Evolutionary conservation across 1,140 invertebrate species (phyloP), one percentile per base, ranked within the genome.

Genomic region (Trachymyrmex septentrionalis): DNA sequence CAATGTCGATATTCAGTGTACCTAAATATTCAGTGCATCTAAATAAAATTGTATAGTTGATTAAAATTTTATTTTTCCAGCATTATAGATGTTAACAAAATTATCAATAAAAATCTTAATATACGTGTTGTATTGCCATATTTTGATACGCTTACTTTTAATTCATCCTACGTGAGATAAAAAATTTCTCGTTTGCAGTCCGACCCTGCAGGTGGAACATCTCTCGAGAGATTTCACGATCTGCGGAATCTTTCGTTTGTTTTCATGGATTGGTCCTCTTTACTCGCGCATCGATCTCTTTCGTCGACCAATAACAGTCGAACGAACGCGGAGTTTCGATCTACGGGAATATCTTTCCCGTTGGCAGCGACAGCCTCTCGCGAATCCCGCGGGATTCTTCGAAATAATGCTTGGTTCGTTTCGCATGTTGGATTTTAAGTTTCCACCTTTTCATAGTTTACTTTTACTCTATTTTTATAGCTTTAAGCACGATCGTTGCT

Each of bases 201-300:
- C 80, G 38, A 44, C 12, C 69, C 78, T 81, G 34, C 1, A 38
- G 78, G 19, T 24, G 66, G 7, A 48, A 30, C 19, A 27, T 75
- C 69, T 61, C 80, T 48, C 38, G 38, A 4, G 76, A 78, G 75
- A 80, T 53, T 85, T 55, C 21, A 64, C 61, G 75, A 85, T 67
- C 84, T 48, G 61, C 48, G 12, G 61, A 85, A 66, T 67, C 84
- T 78, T 85, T 38, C 75, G 73, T 80, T 80, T 80, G 84, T 85
- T 85, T 85, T 80, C 84, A 80, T 78, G 75, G 61, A 85, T 55
- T 85, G 84, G 73, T 50, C 73, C 61, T 76, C 72, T 48, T 67
- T 66, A 38, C 30, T 57, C 84, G 50, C 48, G 63, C 84, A 85
- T 85, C 73, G 84, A 85, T 85, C 61, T 73, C 34, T 48, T 48